Percentiles rank a stretch among this genome's conserved stretches.
Conservation (phyloP, 2,113 vertebrate genomes). For the Corythornis vintsioides region DNA sequence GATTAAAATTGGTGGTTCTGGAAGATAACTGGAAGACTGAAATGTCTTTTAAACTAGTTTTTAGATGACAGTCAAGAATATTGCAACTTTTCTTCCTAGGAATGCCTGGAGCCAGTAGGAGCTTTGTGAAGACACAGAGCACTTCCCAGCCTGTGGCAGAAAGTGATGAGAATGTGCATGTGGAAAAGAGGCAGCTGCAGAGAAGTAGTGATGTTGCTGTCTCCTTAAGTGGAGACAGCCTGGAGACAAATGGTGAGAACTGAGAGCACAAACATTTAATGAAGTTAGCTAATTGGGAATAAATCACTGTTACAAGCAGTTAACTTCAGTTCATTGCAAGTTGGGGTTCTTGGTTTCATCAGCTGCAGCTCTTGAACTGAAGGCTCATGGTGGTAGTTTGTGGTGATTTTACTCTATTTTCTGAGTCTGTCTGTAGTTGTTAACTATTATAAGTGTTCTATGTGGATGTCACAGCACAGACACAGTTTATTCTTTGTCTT, state of each 20-base stretch:
- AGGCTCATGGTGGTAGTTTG: neutral
- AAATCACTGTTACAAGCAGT: neutral
- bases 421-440: neutral
- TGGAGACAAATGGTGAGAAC: slow-evolving; percentile 83
- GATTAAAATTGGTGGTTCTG: neutral
- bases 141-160: slow-evolving; percentile 71
- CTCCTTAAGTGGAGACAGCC: slow-evolving; percentile 76
- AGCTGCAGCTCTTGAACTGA: neutral
- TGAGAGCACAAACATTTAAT: neutral
- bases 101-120: slow-evolving; percentile 63
- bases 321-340: neutral
- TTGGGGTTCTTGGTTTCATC: neutral
- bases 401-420: neutral
- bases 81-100: slow-evolving; percentile 58
- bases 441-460: neutral
- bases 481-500: neutral
- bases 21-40: neutral
- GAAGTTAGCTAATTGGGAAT: neutral
- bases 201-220: slow-evolving; percentile 50
- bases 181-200: slow-evolving; percentile 53
- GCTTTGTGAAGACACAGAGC: slow-evolving; percentile 80
- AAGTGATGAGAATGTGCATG: slow-evolving; percentile 59
- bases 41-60: neutral
- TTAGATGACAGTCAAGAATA: neutral
- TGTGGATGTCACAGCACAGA: neutral